A percentile compares a stretch with the other conserved stretches of the same genome.
Conservation (phyloP, 2,888 invertebrate species). For the Arrhopalites spinosus region DNA sequence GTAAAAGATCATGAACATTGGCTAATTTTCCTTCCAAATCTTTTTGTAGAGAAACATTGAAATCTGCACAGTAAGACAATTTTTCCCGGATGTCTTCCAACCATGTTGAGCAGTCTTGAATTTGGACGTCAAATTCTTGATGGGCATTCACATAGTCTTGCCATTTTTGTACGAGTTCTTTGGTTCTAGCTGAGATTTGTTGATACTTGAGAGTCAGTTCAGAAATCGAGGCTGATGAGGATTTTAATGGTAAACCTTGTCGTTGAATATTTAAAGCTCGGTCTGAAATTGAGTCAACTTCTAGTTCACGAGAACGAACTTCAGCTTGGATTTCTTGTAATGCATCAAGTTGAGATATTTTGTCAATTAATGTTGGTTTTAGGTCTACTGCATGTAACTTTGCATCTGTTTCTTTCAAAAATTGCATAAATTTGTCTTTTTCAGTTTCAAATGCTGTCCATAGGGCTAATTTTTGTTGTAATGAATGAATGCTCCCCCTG, state of each 20-base stretch:
- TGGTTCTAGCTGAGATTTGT: constrained; percentile 84
- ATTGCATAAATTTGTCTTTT: constrained; percentile 81
- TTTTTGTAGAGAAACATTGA: constrained; percentile 79
- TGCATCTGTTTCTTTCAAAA: constrained; percentile 87
- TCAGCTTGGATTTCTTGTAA: constrained; percentile 80
- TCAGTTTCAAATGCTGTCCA: constrained; percentile 90
- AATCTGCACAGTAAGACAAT: constrained; percentile 83
- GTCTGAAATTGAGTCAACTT: constrained; percentile 91
- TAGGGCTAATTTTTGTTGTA: constrained; percentile 82
- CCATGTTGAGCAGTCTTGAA: constrained; percentile 82
- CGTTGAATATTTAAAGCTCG: constrained; percentile 83
- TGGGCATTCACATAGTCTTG: constrained; percentile 86
- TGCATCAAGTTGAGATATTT: constrained; percentile 80
- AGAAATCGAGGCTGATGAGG: constrained; percentile 80
- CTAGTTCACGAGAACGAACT: constrained; percentile 85
- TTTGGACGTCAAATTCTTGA: constrained; percentile 81
- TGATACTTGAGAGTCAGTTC: constrained; percentile 92
- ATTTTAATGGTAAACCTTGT: constrained; percentile 67
- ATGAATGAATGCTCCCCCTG: constrained; percentile 72
- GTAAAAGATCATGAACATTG: constrained; percentile 75
- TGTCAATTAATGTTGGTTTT: constrained; percentile 79
- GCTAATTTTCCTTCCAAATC: constrained; percentile 84
- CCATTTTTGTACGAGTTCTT: constrained; percentile 89
- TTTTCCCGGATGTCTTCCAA: constrained; percentile 80
- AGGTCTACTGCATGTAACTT: constrained; percentile 85